These are phyloP conservation scores for Vulpes vulpes DNA, from an alignment of 2,113 vertebrate genomes.

Conservation along the genomic window DNA sequence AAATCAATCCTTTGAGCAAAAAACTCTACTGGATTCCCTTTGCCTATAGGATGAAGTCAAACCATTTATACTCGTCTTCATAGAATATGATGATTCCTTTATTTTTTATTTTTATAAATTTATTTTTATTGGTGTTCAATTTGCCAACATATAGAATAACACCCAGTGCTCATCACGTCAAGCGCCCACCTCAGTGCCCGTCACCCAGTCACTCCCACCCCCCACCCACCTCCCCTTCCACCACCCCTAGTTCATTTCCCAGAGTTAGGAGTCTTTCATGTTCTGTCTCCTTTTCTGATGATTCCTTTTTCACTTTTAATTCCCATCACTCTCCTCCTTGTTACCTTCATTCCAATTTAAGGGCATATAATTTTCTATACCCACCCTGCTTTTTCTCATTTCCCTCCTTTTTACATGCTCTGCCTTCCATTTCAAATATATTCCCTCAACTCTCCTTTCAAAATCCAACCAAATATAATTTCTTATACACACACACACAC, in stretches of 20 bases:
- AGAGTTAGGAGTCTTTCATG: too few relatives aligned
- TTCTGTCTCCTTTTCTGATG: too few relatives aligned
- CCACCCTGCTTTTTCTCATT: background rate
- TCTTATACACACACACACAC: background rate
- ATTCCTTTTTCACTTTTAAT: background rate
- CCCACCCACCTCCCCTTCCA: too few relatives aligned
- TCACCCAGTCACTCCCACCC: too few relatives aligned
- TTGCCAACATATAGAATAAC: too few relatives aligned
- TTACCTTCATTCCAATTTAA: background rate
- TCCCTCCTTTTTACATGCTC: background rate
- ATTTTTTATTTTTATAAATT: too few relatives aligned
- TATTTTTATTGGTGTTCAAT: too few relatives aligned
- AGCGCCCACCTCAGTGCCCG: too few relatives aligned
- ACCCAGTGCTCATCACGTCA: too few relatives aligned
- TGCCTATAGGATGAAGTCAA: background rate
- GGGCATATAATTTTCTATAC: background rate
- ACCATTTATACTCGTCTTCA: background rate
- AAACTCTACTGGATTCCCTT: background rate
- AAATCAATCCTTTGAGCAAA: background rate
- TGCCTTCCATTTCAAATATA: constrained; percentile 25
- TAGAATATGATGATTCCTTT: background rate
- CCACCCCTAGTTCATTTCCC: too few relatives aligned
- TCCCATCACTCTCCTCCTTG: background rate
- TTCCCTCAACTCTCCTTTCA: background rate
- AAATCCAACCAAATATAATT: background rate